phyloP scores from a whole-genome alignment of 92 coral and sea anemone species.

The Phenganax marumi region DNA sequence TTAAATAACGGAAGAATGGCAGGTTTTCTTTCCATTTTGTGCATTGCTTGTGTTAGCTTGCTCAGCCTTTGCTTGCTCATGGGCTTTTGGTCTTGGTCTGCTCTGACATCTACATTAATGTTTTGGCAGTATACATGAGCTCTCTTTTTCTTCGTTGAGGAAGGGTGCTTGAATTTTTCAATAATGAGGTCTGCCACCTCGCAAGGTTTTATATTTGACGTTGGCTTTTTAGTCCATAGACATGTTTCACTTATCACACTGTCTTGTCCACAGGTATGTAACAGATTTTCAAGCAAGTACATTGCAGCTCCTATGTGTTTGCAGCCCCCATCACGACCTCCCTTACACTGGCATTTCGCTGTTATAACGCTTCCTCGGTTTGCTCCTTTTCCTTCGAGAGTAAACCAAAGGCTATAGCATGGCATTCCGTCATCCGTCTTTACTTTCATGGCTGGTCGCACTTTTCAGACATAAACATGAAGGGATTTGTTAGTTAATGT shows the following conservation, averaged over 20 bases:
- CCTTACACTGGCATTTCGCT: constrained; percentile 63
- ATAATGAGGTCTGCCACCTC: constrained; percentile 53
- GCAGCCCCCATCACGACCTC: constrained; percentile 63
- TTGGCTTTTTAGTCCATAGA: constrained; percentile 54
- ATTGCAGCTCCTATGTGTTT: constrained; percentile 67
- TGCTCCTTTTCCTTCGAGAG: constrained; percentile 29
- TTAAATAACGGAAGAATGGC: too few species aligned
- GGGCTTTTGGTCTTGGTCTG: not conserved
- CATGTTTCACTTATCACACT: constrained; percentile 66
- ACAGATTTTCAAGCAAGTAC: constrained; percentile 61
- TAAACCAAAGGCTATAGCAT: constrained; percentile 48
- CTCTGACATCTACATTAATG: not conserved
- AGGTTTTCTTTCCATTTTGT: too few species aligned
- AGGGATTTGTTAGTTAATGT: not conserved
- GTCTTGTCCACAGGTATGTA: constrained; percentile 54
- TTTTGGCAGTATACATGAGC: not conserved
- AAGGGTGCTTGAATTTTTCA: constrained; percentile 54
- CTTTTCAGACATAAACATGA: constrained; percentile 42
- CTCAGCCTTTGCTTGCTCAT: too few species aligned
- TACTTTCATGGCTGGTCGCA: constrained; percentile 36
- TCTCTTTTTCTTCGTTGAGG: constrained; percentile 56
- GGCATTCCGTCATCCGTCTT: constrained; percentile 14
- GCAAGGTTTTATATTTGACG: constrained; percentile 50
- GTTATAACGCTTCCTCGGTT: not conserved
- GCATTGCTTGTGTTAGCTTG: too few species aligned